Percentiles rank a stretch among this genome's conserved stretches.
Evolutionary conservation across 2,113 vertebrate genomes (phyloP).

Genomic region (Heterochromis multidens): DNA sequence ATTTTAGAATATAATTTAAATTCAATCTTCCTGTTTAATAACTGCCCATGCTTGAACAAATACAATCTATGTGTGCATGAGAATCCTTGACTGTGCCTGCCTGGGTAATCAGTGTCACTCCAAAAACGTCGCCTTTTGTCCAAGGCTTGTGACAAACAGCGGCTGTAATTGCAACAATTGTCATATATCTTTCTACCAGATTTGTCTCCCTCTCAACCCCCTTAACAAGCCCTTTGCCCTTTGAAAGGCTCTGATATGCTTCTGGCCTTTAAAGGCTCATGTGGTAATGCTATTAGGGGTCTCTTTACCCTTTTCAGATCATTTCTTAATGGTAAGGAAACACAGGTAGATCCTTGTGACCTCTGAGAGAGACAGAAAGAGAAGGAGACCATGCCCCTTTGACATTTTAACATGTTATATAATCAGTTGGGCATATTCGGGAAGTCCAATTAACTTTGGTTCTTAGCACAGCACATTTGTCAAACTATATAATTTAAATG

Average conservation of each 20-base stretch:
- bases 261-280: conserved; percentile 59
- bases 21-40: not conserved
- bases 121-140: not conserved
- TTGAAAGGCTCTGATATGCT: conserved; percentile 39
- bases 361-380: conserved; percentile 6
- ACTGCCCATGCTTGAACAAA: not conserved
- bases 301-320: conserved; percentile 60
- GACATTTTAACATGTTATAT: conserved; percentile 63
- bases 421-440: conserved; percentile 41
- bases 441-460: conserved; percentile 50
- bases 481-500: conserved; percentile 57
- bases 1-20: not conserved
- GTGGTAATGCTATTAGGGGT: conserved; percentile 54
- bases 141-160: conserved; percentile 33
- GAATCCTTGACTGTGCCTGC: not conserved
- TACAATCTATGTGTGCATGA: not conserved
- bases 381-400: conserved; percentile 16
- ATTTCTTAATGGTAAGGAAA: conserved; percentile 53
- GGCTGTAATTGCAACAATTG: conserved; percentile 43
- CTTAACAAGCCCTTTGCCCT: conserved; percentile 59
- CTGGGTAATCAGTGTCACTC: not conserved
- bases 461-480: conserved; percentile 46
- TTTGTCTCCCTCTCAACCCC: conserved; percentile 1
- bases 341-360: conserved; percentile 30
- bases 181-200: conserved; percentile 45